Evolutionary conservation across 2,113 vertebrate genomes (phyloP), one percentile per base, ranked within the genome.

Genomic region (Sminthopsis crassicaudata): DNA sequence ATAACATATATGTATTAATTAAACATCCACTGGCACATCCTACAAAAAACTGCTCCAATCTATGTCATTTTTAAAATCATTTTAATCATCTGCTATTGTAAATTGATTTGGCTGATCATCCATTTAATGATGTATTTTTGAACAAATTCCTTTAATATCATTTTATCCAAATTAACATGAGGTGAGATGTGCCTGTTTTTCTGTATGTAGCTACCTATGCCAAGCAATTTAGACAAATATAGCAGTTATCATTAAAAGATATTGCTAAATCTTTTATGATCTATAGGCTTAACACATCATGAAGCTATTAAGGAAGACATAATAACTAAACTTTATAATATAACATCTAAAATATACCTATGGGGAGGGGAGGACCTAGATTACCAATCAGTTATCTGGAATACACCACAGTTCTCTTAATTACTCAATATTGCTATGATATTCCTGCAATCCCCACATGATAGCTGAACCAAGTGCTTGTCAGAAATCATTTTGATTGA

Each of bases 331-430:
- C 89, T 92, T 60, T 93, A 53, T 16, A 96, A 27, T 26, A 57
- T 10, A 10, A 12, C n/a, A 76, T 92, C 92, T 51, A 93, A 36
- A 84, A 36, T 57, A 67, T 26, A n/a, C 91, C 4, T 90, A 42
- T 48, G 54, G 5, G 42, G 50, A 89, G 53, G 30, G 46, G 25
- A 23, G 89, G 89, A 57, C 53, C 26, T 91, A 76, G 91, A 36
- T 30, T 91, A 67, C 3, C 14, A 57, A 94, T 42, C 50, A 90
- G 16, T 95, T 94, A 92, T 88, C n/a, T 92, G 60, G 50, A 90
- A 67, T 22, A 25, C 5, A 89, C 53, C 46, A 94, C 92, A 91
- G 48, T 30, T 90, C 67, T 76, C 30, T 76, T 57, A 84, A 91
- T 53, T 24, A 88, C 3, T 95, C 53, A 36, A 24, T 27, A 46